These are phyloP conservation scores for Eurosta solidaginis DNA, from an alignment of 1,140 invertebrate species.

Conservation along the genomic window DNA sequence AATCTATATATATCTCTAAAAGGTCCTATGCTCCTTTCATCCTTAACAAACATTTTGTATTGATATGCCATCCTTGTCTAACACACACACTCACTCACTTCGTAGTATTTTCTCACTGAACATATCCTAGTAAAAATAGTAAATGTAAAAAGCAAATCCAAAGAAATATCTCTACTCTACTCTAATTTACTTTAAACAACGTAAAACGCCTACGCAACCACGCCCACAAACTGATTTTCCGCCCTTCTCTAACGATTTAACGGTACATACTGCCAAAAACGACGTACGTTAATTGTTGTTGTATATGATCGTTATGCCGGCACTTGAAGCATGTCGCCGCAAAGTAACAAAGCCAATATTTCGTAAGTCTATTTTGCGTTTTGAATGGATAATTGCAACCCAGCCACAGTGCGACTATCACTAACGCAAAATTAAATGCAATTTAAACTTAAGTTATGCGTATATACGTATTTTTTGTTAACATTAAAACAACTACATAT, in stretches of 20 bases:
- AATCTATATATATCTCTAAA: not conserved
- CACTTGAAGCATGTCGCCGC: constrained; percentile 14
- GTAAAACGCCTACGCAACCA: not conserved
- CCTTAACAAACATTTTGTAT: not conserved
- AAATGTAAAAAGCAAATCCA: not conserved
- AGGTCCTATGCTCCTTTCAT: not conserved
- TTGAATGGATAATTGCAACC: not conserved
- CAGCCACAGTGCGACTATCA: not conserved
- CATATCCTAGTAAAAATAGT: not conserved
- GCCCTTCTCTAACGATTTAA: constrained; percentile 13
- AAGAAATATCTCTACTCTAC: not conserved
- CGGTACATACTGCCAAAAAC: not conserved
- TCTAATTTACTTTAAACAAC: constrained; percentile 5
- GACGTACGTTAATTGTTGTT: not conserved
- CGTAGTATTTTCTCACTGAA: not conserved
- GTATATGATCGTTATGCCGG: constrained; percentile 10
- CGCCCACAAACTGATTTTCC: constrained; percentile 11
- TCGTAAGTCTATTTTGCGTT: not conserved
- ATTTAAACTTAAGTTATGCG: not conserved
- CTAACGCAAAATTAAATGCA: not conserved
- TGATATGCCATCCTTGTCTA: not conserved
- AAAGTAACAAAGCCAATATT: constrained; percentile 22
- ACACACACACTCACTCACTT: not conserved
- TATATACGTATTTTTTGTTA: not conserved
- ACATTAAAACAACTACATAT: not conserved